Conservation (phyloP, 2,797 vertebrate species). For the Lates japonicus region DNA sequence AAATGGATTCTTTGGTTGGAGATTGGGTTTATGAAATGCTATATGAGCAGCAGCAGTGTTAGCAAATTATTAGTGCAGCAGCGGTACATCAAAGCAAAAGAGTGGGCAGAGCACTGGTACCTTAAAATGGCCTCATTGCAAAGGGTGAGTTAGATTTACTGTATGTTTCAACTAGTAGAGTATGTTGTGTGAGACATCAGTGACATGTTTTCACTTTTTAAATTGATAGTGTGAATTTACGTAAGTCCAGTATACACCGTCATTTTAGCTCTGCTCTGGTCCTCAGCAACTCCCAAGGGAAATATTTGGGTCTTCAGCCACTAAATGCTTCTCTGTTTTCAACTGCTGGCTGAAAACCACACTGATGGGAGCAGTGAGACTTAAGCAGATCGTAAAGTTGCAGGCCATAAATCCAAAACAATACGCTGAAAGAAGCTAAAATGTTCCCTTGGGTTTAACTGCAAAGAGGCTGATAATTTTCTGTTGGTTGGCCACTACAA, state of each 20-base stretch:
- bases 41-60: conserved; percentile 11
- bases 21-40: conserved; percentile 22
- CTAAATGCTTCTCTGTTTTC: neutral
- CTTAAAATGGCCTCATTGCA: neutral
- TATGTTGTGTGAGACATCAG: neutral
- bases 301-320: neutral
- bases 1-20: conserved; percentile 3
- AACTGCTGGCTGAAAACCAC: neutral
- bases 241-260: neutral
- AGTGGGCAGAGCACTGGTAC: neutral
- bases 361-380: neutral
- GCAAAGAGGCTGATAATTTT: neutral
- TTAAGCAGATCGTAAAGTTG: neutral
- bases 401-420: neutral
- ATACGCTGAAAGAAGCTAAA: neutral
- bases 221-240: neutral
- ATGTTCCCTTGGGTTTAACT: neutral
- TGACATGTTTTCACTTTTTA: neutral
- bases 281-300: neutral
- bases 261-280: neutral
- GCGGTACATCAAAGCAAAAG: neutral
- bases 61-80: neutral
- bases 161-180: neutral
- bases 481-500: neutral
- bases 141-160: neutral